A percentile compares a stretch with the other conserved stretches of the same genome.
Conservation (phyloP, 1,140 invertebrate genomes). For the Parasteatoda tepidariorum region DNA sequence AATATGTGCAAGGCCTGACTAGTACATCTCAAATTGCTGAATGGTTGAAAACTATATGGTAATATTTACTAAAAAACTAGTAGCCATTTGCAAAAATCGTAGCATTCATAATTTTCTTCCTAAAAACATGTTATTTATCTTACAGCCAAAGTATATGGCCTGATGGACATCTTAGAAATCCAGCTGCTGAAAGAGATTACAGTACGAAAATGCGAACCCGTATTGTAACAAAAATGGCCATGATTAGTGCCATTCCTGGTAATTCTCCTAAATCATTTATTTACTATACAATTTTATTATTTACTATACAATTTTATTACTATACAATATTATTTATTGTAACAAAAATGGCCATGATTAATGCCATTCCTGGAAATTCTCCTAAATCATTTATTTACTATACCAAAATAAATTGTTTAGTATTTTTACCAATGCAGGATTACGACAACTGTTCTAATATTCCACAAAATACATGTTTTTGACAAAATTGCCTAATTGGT, state of each 20-base stretch:
- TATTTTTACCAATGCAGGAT: too few relatives aligned
- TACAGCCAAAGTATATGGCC: constrained; percentile 83
- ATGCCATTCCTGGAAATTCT: constrained; percentile 81
- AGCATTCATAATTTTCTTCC: neutral
- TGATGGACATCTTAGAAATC: constrained; percentile 76
- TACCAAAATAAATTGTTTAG: too few relatives aligned
- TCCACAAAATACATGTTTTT: too few relatives aligned
- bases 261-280: too few relatives aligned
- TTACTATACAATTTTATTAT: too few relatives aligned
- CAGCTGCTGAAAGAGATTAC: constrained; percentile 76
- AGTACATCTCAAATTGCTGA: constrained; percentile 90
- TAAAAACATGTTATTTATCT: neutral
- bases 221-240: constrained; percentile 85
- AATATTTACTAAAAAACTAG: too few relatives aligned
- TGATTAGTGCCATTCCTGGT: constrained; percentile 83
- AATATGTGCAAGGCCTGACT: constrained; percentile 87
- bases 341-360: constrained; percentile 85
- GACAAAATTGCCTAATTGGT: too few relatives aligned
- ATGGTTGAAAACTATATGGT: constrained; percentile 89
- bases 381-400: too few relatives aligned
- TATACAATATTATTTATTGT: too few relatives aligned
- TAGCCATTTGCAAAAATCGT: neutral
- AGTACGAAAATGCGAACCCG: constrained; percentile 83
- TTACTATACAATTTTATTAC: too few relatives aligned
- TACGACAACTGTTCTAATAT: too few relatives aligned